These are phyloP conservation scores for Hydrozoanthus gracilis DNA, from an alignment of 92 coral and sea anemone species.

Conservation along the genomic window DNA sequence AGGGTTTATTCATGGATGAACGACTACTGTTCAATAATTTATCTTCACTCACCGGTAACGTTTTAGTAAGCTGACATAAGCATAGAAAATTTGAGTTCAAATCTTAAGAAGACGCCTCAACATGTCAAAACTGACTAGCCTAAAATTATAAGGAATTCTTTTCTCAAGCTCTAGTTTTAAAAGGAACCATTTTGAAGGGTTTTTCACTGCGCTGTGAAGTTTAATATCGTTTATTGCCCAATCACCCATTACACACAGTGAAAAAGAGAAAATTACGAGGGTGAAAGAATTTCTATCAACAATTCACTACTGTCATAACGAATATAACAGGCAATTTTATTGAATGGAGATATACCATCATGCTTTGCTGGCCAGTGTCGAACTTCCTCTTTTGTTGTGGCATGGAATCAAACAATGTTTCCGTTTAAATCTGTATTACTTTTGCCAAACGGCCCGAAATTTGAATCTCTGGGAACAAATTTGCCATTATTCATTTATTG, in stretches of 20 bases:
- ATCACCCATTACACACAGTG: neutral
- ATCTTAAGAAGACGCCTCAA: neutral
- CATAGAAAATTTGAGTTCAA: conserved; percentile 14
- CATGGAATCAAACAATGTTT: too few species aligned
- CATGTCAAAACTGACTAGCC: neutral
- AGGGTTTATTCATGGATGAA: conserved; percentile 3
- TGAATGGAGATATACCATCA: neutral
- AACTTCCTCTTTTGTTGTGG: too few species aligned
- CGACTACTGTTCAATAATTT: conserved; percentile 20
- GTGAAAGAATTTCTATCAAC: neutral
- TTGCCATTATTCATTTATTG: too few species aligned
- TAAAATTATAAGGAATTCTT: neutral
- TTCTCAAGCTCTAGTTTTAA: neutral
- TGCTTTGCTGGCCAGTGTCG: neutral
- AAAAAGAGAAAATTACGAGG: neutral
- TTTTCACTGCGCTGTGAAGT: neutral
- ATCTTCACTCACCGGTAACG: conserved; percentile 26
- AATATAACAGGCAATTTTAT: neutral
- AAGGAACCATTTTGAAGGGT: neutral
- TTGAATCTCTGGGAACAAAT: too few species aligned
- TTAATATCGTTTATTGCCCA: neutral
- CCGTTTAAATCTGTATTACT: too few species aligned
- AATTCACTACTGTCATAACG: neutral
- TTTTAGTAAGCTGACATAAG: conserved; percentile 46
- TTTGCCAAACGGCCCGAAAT: too few species aligned